Conservation (phyloP, 1,140 invertebrate genomes). For the Colletes latitarsis region DNA sequence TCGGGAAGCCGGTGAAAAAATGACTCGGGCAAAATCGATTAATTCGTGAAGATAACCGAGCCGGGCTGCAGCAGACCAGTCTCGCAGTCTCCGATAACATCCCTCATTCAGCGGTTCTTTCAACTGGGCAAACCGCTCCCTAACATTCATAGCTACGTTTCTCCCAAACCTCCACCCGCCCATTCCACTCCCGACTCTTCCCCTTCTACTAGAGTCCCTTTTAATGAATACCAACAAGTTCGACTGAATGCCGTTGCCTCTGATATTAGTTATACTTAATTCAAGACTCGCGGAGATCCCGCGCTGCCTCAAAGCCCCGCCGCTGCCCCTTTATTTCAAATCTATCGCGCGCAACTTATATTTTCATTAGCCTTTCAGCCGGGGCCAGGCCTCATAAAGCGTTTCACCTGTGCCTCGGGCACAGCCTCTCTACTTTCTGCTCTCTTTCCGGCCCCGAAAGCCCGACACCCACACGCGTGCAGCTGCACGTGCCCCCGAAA, state of each 20-base stretch:
- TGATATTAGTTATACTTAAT: conserved; percentile 80
- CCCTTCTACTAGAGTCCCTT: conserved; percentile 55
- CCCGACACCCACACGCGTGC: conserved; percentile 17
- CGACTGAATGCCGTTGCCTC: conserved; percentile 48
- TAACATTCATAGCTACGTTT: background rate
- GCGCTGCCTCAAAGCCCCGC: conserved; percentile 34
- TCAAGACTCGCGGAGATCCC: conserved; percentile 66
- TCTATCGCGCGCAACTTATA: conserved; percentile 49
- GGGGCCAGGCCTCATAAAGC: conserved; percentile 29
- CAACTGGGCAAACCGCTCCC: conserved; percentile 17
- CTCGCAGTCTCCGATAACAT: conserved; percentile 30
- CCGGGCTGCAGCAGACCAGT: conserved; percentile 4
- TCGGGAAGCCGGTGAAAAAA: conserved; percentile 9
- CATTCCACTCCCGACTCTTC: background rate
- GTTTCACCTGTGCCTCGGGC: conserved; percentile 40
- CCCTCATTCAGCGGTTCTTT: conserved; percentile 36
- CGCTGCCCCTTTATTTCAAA: conserved; percentile 40
- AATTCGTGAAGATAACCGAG: conserved; percentile 36
- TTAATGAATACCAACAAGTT: conserved; percentile 78
- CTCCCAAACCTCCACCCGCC: background rate
- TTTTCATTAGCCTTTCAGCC: conserved; percentile 52
- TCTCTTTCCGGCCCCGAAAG: conserved; percentile 13
- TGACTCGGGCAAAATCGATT: conserved; percentile 35
- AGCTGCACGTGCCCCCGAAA: conserved; percentile 14
- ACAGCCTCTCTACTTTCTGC: conserved; percentile 14